Conservation (phyloP, 2,888 invertebrate genomes). For the Toxonevra muliebris region DNA sequence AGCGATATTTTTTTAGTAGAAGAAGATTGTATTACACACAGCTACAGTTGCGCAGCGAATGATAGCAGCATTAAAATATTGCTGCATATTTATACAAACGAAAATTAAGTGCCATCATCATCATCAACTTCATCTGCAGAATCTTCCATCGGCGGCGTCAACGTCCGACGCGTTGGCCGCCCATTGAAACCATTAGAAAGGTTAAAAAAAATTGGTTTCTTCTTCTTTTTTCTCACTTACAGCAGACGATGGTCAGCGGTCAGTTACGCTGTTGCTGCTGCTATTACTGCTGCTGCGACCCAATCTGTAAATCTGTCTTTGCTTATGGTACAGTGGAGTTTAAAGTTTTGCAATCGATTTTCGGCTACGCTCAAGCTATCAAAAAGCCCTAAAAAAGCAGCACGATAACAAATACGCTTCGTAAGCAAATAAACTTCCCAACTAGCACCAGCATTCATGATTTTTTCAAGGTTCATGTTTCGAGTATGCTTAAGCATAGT, state of each 20-base stretch:
- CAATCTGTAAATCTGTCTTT: too few relatives aligned
- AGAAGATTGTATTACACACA: conserved; percentile 12
- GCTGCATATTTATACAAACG: conserved; percentile 37
- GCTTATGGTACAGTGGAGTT: too few relatives aligned
- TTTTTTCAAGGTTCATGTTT: too few relatives aligned
- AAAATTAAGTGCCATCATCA: background rate
- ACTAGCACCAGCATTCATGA: too few relatives aligned
- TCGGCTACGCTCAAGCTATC: too few relatives aligned
- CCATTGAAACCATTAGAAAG: conserved; percentile 9
- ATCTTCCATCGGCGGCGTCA: background rate
- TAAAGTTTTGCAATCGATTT: too few relatives aligned
- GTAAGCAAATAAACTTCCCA: too few relatives aligned
- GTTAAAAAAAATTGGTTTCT: background rate
- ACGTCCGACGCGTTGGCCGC: background rate
- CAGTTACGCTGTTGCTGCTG: background rate
- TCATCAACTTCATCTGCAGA: background rate
- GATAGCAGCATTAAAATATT: conserved; percentile 15
- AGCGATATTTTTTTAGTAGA: conserved; percentile 5
- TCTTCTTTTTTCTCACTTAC: background rate
- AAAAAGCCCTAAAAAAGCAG: too few relatives aligned
- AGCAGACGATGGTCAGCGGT: background rate
- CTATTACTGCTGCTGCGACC: too few relatives aligned
- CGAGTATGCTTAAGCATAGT: too few relatives aligned
- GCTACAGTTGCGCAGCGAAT: conserved; percentile 29
- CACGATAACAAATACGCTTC: too few relatives aligned